A percentile compares a stretch with the other conserved stretches of the same genome.
phyloP scores from a whole-genome alignment of 2,113 vertebrate species.

The Galeopterus variegatus region DNA sequence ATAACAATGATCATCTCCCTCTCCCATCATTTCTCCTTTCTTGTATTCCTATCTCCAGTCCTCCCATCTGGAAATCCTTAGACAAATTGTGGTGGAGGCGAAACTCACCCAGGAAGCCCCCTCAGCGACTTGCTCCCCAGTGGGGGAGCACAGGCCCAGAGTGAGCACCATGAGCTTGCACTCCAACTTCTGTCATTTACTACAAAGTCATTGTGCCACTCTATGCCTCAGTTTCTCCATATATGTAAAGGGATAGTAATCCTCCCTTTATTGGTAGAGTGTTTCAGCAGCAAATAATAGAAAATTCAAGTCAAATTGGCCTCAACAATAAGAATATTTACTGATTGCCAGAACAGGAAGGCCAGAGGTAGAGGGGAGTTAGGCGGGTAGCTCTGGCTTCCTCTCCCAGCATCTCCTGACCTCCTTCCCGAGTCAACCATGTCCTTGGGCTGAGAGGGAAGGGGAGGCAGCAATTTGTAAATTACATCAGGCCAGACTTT shows the following conservation, averaged over 20 bases:
- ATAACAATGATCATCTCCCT: neutral
- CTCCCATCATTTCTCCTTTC: neutral
- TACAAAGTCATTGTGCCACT: neutral
- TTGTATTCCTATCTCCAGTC: neutral
- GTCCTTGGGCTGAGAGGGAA: neutral
- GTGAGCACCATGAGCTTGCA: too few relatives aligned
- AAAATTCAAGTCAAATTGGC: slow-evolving; percentile 29
- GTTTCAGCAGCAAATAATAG: neutral
- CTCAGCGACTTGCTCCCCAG: neutral
- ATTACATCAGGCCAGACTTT: neutral
- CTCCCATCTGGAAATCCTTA: neutral
- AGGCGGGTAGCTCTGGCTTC: neutral
- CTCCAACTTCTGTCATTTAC: too few relatives aligned
- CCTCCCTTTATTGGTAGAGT: neutral
- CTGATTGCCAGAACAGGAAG: neutral
- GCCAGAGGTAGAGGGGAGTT: accelerated
- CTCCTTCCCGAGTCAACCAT: neutral
- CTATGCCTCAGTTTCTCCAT: neutral
- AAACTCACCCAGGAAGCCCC: neutral
- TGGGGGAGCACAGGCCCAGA: neutral
- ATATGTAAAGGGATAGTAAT: neutral
- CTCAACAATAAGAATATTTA: neutral
- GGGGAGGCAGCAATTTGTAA: neutral
- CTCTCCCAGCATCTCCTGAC: neutral
- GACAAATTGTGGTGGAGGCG: neutral